phyloP scores from a whole-genome alignment of 2,797 vertebrate genomes.

The Eulemur rubriventer region DNA sequence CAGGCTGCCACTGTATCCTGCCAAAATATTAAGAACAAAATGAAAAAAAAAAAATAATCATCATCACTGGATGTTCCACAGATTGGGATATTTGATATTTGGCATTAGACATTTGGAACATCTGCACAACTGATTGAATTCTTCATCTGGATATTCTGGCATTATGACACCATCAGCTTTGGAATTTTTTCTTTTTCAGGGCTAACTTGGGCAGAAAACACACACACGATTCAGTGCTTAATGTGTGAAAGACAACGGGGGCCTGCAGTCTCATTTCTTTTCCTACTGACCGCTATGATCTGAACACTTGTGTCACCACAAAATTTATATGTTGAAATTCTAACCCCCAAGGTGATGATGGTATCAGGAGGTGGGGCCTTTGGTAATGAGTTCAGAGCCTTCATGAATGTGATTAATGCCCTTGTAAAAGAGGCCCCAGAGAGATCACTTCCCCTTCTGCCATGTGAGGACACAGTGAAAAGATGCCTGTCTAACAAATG shows the following conservation, averaged over 20 bases:
- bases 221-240: background rate
- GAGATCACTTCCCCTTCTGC: background rate
- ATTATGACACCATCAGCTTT: background rate
- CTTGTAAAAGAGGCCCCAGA: background rate
- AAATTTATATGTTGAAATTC: background rate
- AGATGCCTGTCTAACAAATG: background rate
- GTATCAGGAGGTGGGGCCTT: background rate
- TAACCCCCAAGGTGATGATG: background rate
- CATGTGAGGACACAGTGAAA: background rate
- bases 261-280: background rate
- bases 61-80: conserved; percentile 17
- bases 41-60: background rate
- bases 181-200: conserved; percentile 20
- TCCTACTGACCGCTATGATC: background rate
- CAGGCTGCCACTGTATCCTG: background rate
- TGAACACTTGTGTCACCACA: background rate
- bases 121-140: conserved; percentile 41
- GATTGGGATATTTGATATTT: conserved; percentile 33
- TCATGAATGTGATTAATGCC: background rate
- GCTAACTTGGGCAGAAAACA: background rate
- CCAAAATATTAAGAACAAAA: conserved; percentile 1
- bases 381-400: background rate
- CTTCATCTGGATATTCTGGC: conserved; percentile 51
- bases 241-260: background rate
- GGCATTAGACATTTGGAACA: conserved; percentile 30